These are phyloP conservation scores for Habropoda laboriosa DNA, from an alignment of 1,140 invertebrate genomes.

Conservation along the genomic window DNA sequence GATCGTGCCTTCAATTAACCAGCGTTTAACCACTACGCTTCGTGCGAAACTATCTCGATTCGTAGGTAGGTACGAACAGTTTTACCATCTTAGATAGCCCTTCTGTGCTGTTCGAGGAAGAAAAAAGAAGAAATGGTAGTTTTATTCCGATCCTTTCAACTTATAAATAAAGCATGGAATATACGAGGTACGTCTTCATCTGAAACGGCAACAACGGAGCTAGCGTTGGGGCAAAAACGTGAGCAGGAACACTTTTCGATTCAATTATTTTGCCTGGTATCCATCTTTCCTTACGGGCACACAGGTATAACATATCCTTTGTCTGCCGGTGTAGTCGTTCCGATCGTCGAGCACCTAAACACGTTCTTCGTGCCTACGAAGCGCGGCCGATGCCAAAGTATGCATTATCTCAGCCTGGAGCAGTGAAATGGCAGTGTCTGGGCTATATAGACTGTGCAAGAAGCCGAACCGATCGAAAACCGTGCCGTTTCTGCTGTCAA, in stretches of 20 bases:
- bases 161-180: not conserved
- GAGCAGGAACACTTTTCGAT: slow-evolving; percentile 53
- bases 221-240: slow-evolving; percentile 47
- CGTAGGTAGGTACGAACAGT: too few species aligned
- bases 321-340: slow-evolving; percentile 60
- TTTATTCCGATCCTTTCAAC: not conserved
- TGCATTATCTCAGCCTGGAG: slow-evolving; percentile 59
- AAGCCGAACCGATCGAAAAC: slow-evolving; percentile 31
- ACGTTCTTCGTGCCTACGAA: slow-evolving; percentile 62
- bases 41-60: not conserved
- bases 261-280: slow-evolving; percentile 61
- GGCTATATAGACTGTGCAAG: slow-evolving; percentile 18
- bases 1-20: not conserved
- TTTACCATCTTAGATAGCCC: too few species aligned
- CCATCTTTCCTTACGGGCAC: slow-evolving; percentile 49
- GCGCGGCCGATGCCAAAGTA: slow-evolving; percentile 54
- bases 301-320: slow-evolving; percentile 57
- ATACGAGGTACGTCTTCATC: slow-evolving; percentile 45
- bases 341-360: slow-evolving; percentile 66
- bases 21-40: not conserved
- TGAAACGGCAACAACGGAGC: not conserved
- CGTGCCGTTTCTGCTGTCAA: slow-evolving; percentile 13
- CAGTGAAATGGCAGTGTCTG: slow-evolving; percentile 37
- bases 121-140: too few species aligned
- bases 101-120: too few species aligned